Percentiles rank a stretch among this genome's conserved stretches.
Conservation (phyloP, 2,797 vertebrate species). For the Sebastes kiyomatsui region DNA sequence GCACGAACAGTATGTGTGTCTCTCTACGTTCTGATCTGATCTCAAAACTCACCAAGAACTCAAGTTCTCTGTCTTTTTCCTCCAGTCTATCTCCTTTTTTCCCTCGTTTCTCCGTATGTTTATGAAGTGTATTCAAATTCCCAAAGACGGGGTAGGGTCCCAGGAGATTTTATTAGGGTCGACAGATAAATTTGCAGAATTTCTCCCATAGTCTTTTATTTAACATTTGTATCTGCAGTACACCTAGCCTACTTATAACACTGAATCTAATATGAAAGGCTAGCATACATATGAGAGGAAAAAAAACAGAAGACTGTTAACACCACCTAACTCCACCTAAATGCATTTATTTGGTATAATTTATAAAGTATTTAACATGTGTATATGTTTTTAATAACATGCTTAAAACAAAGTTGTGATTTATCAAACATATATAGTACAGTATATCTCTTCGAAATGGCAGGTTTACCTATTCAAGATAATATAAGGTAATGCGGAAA, state of each 20-base stretch:
- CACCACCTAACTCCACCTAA: background rate
- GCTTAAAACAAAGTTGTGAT: background rate
- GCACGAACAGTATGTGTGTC: background rate
- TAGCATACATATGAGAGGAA: background rate
- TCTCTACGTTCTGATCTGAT: background rate
- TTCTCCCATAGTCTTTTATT: background rate
- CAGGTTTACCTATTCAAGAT: background rate
- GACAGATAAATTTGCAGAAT: background rate
- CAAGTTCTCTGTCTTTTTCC: background rate
- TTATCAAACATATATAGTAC: background rate
- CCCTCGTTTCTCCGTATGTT: background rate
- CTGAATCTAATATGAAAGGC: background rate
- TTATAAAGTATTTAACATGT: background rate
- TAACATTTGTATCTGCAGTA: background rate
- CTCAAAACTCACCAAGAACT: background rate
- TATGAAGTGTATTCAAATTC: background rate
- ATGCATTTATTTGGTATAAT: background rate
- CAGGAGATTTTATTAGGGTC: background rate
- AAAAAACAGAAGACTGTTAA: background rate
- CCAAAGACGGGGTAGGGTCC: background rate
- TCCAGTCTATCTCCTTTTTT: background rate
- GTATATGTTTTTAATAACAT: background rate
- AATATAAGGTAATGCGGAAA: background rate
- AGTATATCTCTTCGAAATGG: background rate
- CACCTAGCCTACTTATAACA: background rate